phyloP scores from a whole-genome alignment of 2,113 vertebrate species.

The Ursus arctos region DNA sequence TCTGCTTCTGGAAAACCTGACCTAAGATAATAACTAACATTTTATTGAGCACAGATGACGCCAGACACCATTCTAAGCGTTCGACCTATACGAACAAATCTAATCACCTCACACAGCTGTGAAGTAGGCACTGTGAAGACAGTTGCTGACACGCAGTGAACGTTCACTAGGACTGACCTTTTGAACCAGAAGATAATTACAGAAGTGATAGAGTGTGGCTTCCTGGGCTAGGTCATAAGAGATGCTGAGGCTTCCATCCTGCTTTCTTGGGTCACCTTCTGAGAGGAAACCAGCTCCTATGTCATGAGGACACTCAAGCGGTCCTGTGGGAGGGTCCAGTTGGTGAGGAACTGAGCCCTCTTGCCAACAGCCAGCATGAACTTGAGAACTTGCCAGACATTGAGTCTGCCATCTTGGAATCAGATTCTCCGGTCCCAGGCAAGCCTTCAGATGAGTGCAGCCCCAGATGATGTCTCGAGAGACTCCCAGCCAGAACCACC shows the following conservation, averaged over 20 bases:
- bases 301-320: too few relatives aligned
- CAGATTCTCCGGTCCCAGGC: neutral
- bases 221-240: neutral
- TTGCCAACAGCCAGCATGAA: neutral
- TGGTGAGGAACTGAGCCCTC: neutral
- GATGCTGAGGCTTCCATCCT: neutral
- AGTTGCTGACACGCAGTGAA: neutral
- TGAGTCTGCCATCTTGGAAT: neutral
- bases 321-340: too few relatives aligned
- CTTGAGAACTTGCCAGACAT: neutral
- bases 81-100: neutral
- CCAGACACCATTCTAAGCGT: neutral
- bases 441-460: neutral
- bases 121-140: rapidly evolving
- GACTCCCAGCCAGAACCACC: neutral
- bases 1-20: neutral
- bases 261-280: neutral
- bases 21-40: neutral
- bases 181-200: neutral
- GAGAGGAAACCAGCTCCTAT: too few relatives aligned
- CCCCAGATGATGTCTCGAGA: neutral
- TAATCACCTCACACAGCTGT: neutral
- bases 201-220: neutral
- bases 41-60: neutral
- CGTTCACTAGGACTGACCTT: neutral